phyloP scores from a whole-genome alignment of 2,113 vertebrate species.

The Oreochromis aureus region DNA sequence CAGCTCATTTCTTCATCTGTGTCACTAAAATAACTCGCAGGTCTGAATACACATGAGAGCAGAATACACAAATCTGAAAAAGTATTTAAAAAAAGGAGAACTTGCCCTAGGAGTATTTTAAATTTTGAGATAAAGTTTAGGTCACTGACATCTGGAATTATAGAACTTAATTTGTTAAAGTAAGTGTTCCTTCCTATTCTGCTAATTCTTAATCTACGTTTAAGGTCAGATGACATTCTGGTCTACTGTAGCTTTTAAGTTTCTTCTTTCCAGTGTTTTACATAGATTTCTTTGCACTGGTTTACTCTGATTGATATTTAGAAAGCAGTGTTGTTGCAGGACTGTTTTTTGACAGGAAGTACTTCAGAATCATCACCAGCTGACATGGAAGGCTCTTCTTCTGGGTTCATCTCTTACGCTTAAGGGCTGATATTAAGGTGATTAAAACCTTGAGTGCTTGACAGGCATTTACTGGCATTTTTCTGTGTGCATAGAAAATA shows the following conservation, averaged over 20 bases:
- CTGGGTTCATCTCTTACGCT: too few relatives aligned
- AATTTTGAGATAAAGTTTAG: too few relatives aligned
- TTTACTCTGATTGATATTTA: background rate
- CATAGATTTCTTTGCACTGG: background rate
- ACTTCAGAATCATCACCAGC: background rate
- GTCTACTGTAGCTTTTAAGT: background rate
- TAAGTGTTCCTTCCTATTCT: background rate
- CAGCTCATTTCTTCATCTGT: slow-evolving; percentile 9
- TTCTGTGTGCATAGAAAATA: background rate
- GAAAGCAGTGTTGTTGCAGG: background rate
- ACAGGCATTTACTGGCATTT: background rate
- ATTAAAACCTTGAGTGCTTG: background rate
- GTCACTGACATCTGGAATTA: background rate
- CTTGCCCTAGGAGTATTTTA: background rate
- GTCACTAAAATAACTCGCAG: background rate
- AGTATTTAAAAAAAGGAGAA: background rate
- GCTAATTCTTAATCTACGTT: background rate
- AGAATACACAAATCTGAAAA: background rate
- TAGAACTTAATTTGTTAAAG: background rate
- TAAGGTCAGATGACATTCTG: background rate
- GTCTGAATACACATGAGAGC: background rate
- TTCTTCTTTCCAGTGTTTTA: background rate
- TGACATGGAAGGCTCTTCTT: background rate
- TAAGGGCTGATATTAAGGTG: background rate
- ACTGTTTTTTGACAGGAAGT: background rate